A percentile compares a stretch with the other conserved stretches of the same genome.
These are phyloP conservation scores for Pristionchus japonicus DNA, from an alignment of 2,888 invertebrate genomes.

Conservation along the genomic window DNA sequence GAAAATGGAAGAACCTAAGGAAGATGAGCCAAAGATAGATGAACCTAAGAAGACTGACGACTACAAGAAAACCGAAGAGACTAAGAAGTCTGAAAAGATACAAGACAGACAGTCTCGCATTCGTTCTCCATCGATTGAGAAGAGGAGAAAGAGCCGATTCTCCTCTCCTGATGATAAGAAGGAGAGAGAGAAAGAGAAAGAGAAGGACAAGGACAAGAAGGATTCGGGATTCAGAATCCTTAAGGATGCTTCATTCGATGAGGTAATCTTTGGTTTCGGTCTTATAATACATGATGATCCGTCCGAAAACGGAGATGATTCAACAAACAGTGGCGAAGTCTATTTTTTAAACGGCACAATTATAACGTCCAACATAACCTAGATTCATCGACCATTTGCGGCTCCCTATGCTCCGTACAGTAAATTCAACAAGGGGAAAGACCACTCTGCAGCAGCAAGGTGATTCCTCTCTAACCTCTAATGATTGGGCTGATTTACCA, in stretches of 20 bases:
- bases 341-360: background rate
- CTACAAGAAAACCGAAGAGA: background rate
- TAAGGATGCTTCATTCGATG: conserved; percentile 39
- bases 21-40: background rate
- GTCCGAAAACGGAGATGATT: background rate
- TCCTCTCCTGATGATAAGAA: background rate
- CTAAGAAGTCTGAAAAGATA: background rate
- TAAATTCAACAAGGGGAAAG: background rate
- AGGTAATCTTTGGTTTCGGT: conserved; percentile 4
- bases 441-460: background rate
- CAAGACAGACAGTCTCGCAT: background rate
- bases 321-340: too few species aligned
- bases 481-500: too few species aligned
- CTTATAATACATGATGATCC: background rate
- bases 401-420: conserved; percentile 8
- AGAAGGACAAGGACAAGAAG: background rate
- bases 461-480: background rate
- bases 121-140: background rate
- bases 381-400: conserved; percentile 33
- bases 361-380: background rate
- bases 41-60: background rate
- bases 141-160: background rate
- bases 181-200: background rate
- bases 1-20: background rate
- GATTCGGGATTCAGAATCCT: conserved; percentile 23